These are phyloP conservation scores for Ceriagrion tenellum DNA, from an alignment of 2,888 invertebrate species.

Conservation along the genomic window DNA sequence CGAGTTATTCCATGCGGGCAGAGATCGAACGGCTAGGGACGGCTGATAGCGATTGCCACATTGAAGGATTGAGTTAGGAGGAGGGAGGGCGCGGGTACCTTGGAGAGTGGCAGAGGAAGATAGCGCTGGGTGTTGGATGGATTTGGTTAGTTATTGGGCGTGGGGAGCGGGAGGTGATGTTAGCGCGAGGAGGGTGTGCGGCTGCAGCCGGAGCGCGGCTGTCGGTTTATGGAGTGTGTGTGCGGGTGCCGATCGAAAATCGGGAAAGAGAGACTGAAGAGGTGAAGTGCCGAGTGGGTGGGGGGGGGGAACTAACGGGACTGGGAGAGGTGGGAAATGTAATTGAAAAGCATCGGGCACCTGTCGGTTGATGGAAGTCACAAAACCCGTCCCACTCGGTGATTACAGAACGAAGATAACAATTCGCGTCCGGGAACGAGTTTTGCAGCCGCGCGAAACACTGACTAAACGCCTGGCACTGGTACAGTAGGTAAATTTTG, in stretches of 20 bases:
- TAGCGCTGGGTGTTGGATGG: conserved; percentile 1
- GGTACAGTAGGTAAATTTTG: not conserved
- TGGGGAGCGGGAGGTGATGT: not conserved
- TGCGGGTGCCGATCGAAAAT: not conserved
- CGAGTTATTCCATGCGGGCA: not conserved
- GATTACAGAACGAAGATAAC: conserved; percentile 47
- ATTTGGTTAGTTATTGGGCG: conserved; percentile 25
- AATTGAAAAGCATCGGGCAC: conserved; percentile 63
- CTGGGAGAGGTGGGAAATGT: conserved; percentile 35
- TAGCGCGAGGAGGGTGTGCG: too few species aligned
- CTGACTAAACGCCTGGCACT: not conserved
- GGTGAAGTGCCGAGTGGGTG: not conserved
- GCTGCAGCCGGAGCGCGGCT: not conserved
- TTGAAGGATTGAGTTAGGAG: not conserved
- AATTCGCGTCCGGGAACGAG: conserved; percentile 26
- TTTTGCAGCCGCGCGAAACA: not conserved
- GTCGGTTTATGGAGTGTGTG: not conserved
- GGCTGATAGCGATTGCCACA: conserved; percentile 9
- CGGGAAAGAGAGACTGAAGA: not conserved
- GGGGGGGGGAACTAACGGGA: not conserved
- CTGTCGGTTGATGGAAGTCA: conserved; percentile 50
- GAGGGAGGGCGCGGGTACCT: not conserved
- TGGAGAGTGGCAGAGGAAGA: not conserved
- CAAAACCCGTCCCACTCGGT: conserved; percentile 53
- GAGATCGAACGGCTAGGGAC: not conserved